A percentile compares a stretch with the other conserved stretches of the same genome.
Evolutionary conservation across 1,140 invertebrate genomes (phyloP).

Genomic region (Drosophila truncata): DNA sequence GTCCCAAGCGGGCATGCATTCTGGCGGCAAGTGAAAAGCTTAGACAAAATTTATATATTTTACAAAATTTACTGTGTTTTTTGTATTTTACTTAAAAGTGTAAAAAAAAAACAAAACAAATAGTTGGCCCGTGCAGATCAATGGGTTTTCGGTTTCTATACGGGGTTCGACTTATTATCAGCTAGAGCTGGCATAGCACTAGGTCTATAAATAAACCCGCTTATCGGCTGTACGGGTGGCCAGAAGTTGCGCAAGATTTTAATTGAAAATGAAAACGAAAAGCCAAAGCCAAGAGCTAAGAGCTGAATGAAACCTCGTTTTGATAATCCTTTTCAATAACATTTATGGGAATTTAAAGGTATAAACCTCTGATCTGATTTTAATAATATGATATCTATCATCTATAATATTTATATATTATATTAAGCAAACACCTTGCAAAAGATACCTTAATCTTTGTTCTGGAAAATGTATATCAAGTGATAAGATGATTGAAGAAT

Average conservation of each 20-base stretch:
- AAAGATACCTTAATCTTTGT: background rate
- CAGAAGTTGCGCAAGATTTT: conserved; percentile 33
- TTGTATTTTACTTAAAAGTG: background rate
- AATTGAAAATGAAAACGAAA: conserved; percentile 36
- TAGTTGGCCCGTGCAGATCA: background rate
- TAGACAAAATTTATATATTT: background rate
- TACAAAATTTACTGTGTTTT: conserved; percentile 2
- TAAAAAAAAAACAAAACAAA: background rate
- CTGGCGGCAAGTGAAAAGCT: background rate
- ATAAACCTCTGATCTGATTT: background rate
- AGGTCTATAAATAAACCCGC: conserved; percentile 62
- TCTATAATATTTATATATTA: no score
- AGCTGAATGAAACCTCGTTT: background rate
- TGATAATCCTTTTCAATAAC: conserved; percentile 1
- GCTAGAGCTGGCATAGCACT: conserved; percentile 20
- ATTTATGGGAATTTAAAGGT: no score
- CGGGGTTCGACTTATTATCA: conserved; percentile 53
- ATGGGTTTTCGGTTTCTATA: conserved; percentile 1
- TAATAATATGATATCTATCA: background rate
- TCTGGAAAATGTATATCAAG: background rate
- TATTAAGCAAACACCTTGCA: background rate
- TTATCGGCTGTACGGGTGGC: conserved; percentile 50
- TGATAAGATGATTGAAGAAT: background rate
- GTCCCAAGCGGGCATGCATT: conserved; percentile 37
- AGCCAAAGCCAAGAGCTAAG: background rate